phyloP scores from a whole-genome alignment of 2,797 vertebrate species.

The Sparus aurata region DNA sequence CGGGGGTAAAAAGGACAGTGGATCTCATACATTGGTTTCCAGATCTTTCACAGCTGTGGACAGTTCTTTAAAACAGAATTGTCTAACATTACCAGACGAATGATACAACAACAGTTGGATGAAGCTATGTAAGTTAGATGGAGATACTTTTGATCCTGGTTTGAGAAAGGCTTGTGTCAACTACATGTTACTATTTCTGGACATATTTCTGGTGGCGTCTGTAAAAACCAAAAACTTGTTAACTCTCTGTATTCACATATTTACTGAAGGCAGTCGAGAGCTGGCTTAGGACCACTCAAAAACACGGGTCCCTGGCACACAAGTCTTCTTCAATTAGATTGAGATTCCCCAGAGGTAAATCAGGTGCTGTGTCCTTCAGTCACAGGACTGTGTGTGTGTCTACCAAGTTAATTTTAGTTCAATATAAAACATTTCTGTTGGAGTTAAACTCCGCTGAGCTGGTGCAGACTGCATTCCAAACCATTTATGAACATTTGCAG shows the following conservation, averaged over 20 bases:
- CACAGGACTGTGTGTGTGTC: conserved; percentile 43
- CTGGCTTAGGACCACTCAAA: conserved; percentile 11
- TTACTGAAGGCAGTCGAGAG: conserved; percentile 24
- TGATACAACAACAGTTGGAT: not conserved
- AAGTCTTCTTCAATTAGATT: conserved; percentile 52
- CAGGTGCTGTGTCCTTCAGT: conserved; percentile 51
- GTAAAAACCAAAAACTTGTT: not conserved
- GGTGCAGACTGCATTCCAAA: conserved; percentile 80
- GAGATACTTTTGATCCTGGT: not conserved
- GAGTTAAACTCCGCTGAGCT: conserved; percentile 63
- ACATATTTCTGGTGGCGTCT: conserved; percentile 10
- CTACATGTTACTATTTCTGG: not conserved
- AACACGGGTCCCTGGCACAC: conserved; percentile 11
- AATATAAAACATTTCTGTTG: conserved; percentile 70
- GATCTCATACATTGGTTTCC: conserved; percentile 15
- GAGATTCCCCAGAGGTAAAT: conserved; percentile 60
- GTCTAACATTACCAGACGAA: not conserved
- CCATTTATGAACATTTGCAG: conserved; percentile 84
- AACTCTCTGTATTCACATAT: not conserved
- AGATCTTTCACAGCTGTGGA: conserved; percentile 6
- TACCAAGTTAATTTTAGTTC: conserved; percentile 75
- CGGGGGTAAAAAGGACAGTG: conserved; percentile 12
- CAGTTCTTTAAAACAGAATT: not conserved
- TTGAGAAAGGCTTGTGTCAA: not conserved
- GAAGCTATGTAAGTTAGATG: too few relatives aligned